A percentile compares a stretch with the other conserved stretches of the same genome.
Evolutionary conservation across 2,888 invertebrate genomes (phyloP).

Genomic region (Cosmopolites sordidus): DNA sequence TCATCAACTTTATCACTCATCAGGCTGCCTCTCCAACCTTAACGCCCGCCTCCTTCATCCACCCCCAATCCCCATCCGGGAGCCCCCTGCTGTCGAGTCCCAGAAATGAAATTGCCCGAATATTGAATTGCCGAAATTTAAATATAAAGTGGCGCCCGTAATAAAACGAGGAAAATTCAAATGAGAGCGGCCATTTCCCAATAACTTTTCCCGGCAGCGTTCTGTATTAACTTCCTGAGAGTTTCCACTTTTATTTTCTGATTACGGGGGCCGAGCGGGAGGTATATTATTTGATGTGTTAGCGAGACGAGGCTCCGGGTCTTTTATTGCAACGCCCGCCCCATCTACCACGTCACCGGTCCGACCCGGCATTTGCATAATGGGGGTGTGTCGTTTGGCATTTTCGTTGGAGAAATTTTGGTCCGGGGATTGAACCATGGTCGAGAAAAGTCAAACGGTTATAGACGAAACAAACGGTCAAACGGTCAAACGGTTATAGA

Average conservation of each 20-base stretch:
- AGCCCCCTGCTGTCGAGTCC: not conserved
- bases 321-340: no score
- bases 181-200: conserved; percentile 8
- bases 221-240: conserved; percentile 33
- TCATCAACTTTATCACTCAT: no score
- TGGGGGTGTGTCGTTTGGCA: no score
- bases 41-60: not conserved
- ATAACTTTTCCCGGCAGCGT: conserved; percentile 1
- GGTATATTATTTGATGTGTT: conserved; percentile 17
- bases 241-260: conserved; percentile 28
- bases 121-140: conserved; percentile 49
- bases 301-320: not conserved
- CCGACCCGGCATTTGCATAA: no score
- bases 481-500: no score
- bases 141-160: conserved; percentile 49
- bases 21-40: no score
- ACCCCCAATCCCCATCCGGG: not conserved
- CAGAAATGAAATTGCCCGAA: conserved; percentile 48
- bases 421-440: no score
- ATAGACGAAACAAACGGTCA: no score
- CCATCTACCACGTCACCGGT: no score
- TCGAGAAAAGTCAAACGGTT: no score
- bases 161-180: conserved; percentile 36
- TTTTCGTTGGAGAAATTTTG: no score
- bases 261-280: conserved; percentile 19